A percentile compares a stretch with the other conserved stretches of the same genome.
phyloP scores from a whole-genome alignment of 2,888 invertebrate genomes.

The Neoitamus cyanurus region DNA sequence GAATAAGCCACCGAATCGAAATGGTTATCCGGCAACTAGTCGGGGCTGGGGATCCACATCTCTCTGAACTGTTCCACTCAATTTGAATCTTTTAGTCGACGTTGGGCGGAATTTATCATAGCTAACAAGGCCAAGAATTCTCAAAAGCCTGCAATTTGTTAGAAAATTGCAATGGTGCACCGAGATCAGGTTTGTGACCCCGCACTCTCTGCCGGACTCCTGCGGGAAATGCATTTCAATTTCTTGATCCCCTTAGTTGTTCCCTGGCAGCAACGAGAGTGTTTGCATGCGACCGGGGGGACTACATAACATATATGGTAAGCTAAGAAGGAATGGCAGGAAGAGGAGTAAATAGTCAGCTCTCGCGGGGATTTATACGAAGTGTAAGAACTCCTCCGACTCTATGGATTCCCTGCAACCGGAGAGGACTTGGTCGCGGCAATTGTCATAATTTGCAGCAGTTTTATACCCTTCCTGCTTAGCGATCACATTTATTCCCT shows the following conservation, averaged over 20 bases:
- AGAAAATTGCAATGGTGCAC: slow-evolving; percentile 24
- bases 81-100: slow-evolving; percentile 18
- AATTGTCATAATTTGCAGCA: slow-evolving; percentile 31
- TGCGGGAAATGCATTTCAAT: slow-evolving; percentile 10
- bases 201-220: not conserved
- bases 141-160: slow-evolving; percentile 32
- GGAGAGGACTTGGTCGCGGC: not conserved
- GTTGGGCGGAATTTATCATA: slow-evolving; percentile 11
- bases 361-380: not conserved
- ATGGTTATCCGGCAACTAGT: slow-evolving; percentile 29
- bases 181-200: slow-evolving; percentile 12
- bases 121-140: slow-evolving; percentile 18
- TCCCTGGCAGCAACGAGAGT: not conserved
- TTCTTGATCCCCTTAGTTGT: slow-evolving; percentile 1
- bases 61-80: not conserved
- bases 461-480: not conserved
- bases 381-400: not conserved
- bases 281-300: not conserved
- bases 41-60: not conserved
- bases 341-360: not conserved
- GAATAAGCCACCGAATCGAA: slow-evolving; percentile 23
- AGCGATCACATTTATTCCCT: not conserved
- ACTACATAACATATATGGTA: too few species aligned
- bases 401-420: not conserved
- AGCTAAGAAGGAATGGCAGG: not conserved